Evolutionary conservation across 1,140 invertebrate species (phyloP).

Genomic region (Drosophila orosa): DNA sequence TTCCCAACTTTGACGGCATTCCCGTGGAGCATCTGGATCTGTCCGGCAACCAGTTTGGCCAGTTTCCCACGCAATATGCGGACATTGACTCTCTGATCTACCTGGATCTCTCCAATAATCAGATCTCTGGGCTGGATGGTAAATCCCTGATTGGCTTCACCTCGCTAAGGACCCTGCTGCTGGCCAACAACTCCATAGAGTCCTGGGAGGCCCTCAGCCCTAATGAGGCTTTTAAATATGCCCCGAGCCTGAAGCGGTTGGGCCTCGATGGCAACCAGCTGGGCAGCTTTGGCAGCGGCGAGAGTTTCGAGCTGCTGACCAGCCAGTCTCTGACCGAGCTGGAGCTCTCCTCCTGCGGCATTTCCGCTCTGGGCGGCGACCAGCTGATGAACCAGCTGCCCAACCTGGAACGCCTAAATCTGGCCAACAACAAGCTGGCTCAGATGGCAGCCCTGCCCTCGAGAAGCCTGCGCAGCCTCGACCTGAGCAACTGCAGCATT

Average conservation of each 20-base stretch:
- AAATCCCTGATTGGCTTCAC: conserved; percentile 85
- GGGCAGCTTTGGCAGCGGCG: conserved; percentile 84
- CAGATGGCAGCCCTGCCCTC: conserved; percentile 85
- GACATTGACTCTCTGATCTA: conserved; percentile 84
- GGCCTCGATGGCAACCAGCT: conserved; percentile 85
- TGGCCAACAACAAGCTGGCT: conserved; percentile 85
- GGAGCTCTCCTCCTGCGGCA: conserved; percentile 85
- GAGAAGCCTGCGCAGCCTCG: conserved; percentile 85
- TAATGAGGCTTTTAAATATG: conserved; percentile 83
- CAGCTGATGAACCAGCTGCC: conserved; percentile 85
- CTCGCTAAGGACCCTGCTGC: conserved; percentile 85
- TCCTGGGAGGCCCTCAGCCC: conserved; percentile 86
- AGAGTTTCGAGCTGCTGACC: conserved; percentile 71
- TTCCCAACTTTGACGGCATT: conserved; percentile 84
- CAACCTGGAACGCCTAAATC: conserved; percentile 85
- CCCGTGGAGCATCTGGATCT: conserved; percentile 85
- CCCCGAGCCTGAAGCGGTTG: conserved; percentile 84
- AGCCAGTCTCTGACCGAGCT: conserved; percentile 85
- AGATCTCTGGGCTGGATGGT: conserved; percentile 83
- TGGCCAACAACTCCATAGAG: conserved; percentile 85
- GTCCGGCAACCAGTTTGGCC: conserved; percentile 85
- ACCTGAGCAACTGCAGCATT: conserved; percentile 86
- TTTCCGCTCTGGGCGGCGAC: conserved; percentile 85
- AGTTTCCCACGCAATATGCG: conserved; percentile 85
- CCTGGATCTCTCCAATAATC: conserved; percentile 86